Evolutionary conservation across 2,113 vertebrate species (phyloP).

Genomic region (Beaufortia kweichowensis): DNA sequence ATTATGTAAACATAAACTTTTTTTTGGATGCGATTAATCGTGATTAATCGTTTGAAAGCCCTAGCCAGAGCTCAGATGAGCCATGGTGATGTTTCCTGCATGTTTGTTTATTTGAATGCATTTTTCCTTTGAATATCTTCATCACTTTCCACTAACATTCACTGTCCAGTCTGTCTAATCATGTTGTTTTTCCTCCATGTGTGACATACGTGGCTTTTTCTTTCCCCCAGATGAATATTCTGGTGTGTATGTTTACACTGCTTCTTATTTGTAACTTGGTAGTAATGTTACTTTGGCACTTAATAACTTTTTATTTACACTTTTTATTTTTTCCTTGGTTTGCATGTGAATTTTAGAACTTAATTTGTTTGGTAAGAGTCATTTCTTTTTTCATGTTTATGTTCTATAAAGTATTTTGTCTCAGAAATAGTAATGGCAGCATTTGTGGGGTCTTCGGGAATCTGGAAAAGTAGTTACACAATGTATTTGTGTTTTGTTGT

Average conservation of each 20-base stretch:
- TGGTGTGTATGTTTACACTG: constrained; percentile 85
- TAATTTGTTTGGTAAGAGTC: constrained; percentile 90
- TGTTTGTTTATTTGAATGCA: neutral
- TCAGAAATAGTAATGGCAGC: neutral
- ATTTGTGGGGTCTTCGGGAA: neutral
- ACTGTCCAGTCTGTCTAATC: constrained; percentile 6
- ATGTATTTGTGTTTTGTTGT: neutral
- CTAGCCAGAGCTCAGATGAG: too few species aligned
- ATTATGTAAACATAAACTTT: too few species aligned
- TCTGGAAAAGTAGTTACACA: neutral
- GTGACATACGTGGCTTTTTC: constrained; percentile 71
- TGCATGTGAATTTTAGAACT: constrained; percentile 82
- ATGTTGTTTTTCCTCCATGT: constrained; percentile 11
- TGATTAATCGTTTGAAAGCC: too few species aligned
- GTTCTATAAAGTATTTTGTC: neutral
- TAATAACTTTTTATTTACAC: constrained; percentile 44
- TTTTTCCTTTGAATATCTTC: neutral
- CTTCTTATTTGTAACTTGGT: constrained; percentile 1
- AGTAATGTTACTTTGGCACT: neutral
- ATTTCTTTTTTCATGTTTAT: constrained; percentile 36
- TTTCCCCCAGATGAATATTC: constrained; percentile 89
- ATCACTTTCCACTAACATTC: neutral
- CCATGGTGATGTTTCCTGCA: too few species aligned
- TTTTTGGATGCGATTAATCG: too few species aligned
- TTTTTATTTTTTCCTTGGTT: constrained; percentile 75